Base-by-base conservation (phyloP, 1,140 invertebrate species). In the Anthonomus grandis region DNA sequence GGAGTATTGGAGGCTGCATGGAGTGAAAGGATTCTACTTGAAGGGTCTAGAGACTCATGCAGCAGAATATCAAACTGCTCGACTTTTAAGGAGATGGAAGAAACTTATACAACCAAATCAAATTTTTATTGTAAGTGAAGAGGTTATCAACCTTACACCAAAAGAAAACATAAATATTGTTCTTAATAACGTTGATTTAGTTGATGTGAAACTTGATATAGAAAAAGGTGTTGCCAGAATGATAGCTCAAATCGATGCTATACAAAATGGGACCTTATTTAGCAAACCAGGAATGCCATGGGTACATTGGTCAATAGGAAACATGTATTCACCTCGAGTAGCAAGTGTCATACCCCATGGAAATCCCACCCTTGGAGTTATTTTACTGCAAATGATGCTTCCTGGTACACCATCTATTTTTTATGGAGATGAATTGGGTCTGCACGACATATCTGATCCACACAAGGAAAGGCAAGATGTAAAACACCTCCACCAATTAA, bases 401-500 rank as follows among this genome's bases (percentile, higher is more conserved):
- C 89, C 90, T 1, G 90, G 90, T 4, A 89, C 87, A 8, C 81
- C 87, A 0, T 89, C 79, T 60, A 82, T 92, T 61, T 88, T 91
- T 69, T 91, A 91, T 69, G 88, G 88, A 4, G 89, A 92, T 71
- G 89, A 91, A 78, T 81, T 90, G 57, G 81, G 80, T 13, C 72
- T 82, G 27, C 59, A 78, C 31, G 69, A 76, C 50, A 62, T 74
- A 17, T 60, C 70, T 9, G 77, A 80, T 58, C 71, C 76, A 18
- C 72, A 79, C 31, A 73, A 74, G 27, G 82, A 86, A 69, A 79
- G 81, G 51, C 74, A 78, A 52, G 82, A 87, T 64, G 74, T 85
- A 4, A 71, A 77, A 36, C 78, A 85, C 66, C 65, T 84, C 23
- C 81, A 84, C 58, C 84, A 87, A 65, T 70, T 89, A 21, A 75